Conservation (phyloP, 2,888 invertebrate genomes). For the Mechanitis mazaeus region DNA sequence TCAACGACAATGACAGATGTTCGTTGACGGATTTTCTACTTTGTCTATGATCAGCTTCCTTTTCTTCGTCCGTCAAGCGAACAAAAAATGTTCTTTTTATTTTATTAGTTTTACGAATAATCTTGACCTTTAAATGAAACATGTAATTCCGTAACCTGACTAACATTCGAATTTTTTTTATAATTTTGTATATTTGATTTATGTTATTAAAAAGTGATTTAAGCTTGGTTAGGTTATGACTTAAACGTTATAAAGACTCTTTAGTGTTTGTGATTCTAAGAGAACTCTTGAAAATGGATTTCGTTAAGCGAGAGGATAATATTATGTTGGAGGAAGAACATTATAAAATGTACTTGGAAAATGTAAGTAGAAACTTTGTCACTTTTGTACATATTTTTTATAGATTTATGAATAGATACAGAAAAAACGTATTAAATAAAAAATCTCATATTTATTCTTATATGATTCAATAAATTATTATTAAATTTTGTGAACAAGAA, state of each 20-base stretch:
- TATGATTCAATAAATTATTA: too few relatives aligned
- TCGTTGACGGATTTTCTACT: constrained; percentile 51
- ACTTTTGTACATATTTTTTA: too few relatives aligned
- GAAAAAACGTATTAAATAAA: neutral
- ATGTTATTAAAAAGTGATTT: constrained; percentile 38
- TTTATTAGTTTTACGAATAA: constrained; percentile 36
- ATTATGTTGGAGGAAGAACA: constrained; percentile 58
- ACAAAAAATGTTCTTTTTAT: constrained; percentile 39
- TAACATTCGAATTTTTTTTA: constrained; percentile 33
- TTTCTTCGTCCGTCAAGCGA: constrained; percentile 54
- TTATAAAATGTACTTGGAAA: constrained; percentile 62
- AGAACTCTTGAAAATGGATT: constrained; percentile 51
- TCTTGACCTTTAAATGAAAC: constrained; percentile 36
- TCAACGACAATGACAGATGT: constrained; percentile 49
- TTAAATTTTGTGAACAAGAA: too few relatives aligned
- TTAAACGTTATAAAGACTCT: constrained; percentile 40
- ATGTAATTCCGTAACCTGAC: constrained; percentile 36
- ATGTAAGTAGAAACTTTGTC: constrained; percentile 44
- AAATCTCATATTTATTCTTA: too few relatives aligned
- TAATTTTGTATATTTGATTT: constrained; percentile 34
- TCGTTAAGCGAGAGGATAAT: constrained; percentile 65
- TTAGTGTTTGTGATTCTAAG: constrained; percentile 14
- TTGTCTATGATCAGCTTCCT: constrained; percentile 58
- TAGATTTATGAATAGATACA: neutral
- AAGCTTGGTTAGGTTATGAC: constrained; percentile 51